Evolutionary conservation across 2,888 invertebrate species (phyloP), one percentile per base, ranked within the genome.

Genomic region (Villa cingulata): DNA sequence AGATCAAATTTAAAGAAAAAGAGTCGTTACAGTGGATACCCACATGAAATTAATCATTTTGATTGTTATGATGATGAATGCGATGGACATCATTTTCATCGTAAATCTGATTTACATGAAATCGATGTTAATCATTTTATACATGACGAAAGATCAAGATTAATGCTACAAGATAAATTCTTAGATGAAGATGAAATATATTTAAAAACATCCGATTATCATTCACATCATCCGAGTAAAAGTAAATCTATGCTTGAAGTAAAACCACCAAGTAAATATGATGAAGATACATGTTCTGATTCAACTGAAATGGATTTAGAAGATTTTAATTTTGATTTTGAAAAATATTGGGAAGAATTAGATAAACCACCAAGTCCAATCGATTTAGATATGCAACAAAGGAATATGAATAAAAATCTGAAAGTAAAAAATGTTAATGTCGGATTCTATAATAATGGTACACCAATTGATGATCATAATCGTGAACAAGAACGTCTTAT

Each of bases 341-440:
- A 66, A 46, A 69, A 68, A 54, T 69, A 69, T 53, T 69, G 69
- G 67, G 68, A 66, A 41, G 65, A 68, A 51, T 55, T 69, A 45
- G 69, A 69, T 52, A 68, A 68, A 46, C 65, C 66, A 7, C 66
- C 66, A 9, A 67, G 65, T 47, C 68, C 68, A 50, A 62, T 66
- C 27, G 66, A 68, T 51, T 54, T 67, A 50, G 65, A 66, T 51
- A 66, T 65, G 63, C 65, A 62, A 45, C 59, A 63, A 0, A 65
- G 67, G 39, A 67, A 68, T 45, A 67, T 65, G 63, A 68, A 65
- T 49, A 66, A 64, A 56, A 66, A 62, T 46, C 49, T 66, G 4
- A 67, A 67, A 51, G 63, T 63, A 40, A 68, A 68, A 57, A 65
- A 66, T 46, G 64, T 66, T 14, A 68, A 65, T 39, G 65, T 66